Percentiles rank a stretch among this genome's conserved stretches.
Evolutionary conservation across 1,140 invertebrate genomes (phyloP).

Genomic region (Gryon sp.): DNA sequence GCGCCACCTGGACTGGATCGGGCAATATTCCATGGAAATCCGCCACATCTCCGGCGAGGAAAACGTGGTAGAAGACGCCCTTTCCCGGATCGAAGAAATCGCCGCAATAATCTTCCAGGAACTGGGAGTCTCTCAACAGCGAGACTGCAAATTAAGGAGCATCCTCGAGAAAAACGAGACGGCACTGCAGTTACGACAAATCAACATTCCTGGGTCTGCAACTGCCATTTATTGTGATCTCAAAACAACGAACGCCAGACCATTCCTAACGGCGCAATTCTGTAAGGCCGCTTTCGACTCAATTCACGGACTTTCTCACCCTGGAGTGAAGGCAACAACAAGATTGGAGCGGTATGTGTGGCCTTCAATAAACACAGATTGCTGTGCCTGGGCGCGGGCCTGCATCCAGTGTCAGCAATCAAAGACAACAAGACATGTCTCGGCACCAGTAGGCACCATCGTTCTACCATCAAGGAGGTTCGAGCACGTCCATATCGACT

Average conservation of each 20-base stretch:
- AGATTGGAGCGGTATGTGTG: constrained; percentile 27
- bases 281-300: background rate
- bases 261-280: constrained; percentile 26
- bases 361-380: constrained; percentile 27
- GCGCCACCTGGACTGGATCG: too few relatives aligned
- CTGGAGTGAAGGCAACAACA: constrained; percentile 9
- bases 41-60: background rate
- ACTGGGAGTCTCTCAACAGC: background rate
- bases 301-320: constrained; percentile 3
- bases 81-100: background rate
- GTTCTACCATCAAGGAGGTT: background rate
- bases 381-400: constrained; percentile 8
- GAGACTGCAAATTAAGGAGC: background rate
- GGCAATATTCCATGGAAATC: too few relatives aligned
- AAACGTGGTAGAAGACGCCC: constrained; percentile 1
- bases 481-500: constrained; percentile 35
- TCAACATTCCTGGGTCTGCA: background rate
- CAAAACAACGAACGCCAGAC: background rate
- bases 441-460: background rate
- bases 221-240: too few relatives aligned
- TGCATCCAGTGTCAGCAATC: constrained; percentile 29
- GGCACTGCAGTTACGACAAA: background rate
- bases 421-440: constrained; percentile 24
- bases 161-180: background rate
- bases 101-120: background rate